Conservation (phyloP, 2,888 invertebrate genomes). For the Drosophila affinis region DNA sequence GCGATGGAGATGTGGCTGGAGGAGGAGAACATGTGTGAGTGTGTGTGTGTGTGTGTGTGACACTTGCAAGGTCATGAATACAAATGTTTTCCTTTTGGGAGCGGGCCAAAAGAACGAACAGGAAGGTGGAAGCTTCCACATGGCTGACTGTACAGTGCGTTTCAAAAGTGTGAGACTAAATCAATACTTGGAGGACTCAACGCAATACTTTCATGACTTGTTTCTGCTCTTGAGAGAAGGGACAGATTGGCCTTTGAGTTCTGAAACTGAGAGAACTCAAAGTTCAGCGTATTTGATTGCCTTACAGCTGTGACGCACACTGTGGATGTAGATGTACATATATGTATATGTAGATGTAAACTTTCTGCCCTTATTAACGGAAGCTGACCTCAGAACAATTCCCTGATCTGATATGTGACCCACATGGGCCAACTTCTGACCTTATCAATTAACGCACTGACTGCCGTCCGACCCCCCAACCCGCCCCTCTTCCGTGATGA, state of each 20-base stretch:
- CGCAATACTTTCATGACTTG: too few relatives aligned
- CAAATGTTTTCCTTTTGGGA: slow-evolving; percentile 41
- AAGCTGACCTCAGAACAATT: slow-evolving; percentile 31
- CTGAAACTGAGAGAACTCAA: too few relatives aligned
- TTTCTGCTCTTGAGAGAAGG: too few relatives aligned
- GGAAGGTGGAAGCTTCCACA: not conserved
- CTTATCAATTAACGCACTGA: slow-evolving; percentile 62
- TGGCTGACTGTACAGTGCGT: not conserved
- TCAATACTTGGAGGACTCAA: too few relatives aligned
- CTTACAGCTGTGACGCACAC: not conserved
- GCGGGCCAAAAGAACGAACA: slow-evolving; percentile 41
- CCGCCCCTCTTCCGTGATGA: slow-evolving; percentile 19
- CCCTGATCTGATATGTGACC: slow-evolving; percentile 23
- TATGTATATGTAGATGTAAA: not conserved
- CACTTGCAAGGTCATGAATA: slow-evolving; percentile 41
- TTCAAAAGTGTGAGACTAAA: not conserved
- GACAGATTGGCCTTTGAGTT: too few relatives aligned
- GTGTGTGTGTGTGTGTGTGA: slow-evolving; percentile 9
- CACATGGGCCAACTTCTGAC: slow-evolving; percentile 26
- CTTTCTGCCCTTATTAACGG: slow-evolving; percentile 28
- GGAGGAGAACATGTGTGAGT: not conserved
- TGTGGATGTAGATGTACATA: not conserved
- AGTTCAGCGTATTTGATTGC: not conserved
- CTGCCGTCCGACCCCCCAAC: slow-evolving; percentile 31
- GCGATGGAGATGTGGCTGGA: not conserved